A percentile compares a stretch with the other conserved stretches of the same genome.
Evolutionary conservation across 2,888 invertebrate genomes (phyloP).

Genomic region (Ernsta delagoae): DNA sequence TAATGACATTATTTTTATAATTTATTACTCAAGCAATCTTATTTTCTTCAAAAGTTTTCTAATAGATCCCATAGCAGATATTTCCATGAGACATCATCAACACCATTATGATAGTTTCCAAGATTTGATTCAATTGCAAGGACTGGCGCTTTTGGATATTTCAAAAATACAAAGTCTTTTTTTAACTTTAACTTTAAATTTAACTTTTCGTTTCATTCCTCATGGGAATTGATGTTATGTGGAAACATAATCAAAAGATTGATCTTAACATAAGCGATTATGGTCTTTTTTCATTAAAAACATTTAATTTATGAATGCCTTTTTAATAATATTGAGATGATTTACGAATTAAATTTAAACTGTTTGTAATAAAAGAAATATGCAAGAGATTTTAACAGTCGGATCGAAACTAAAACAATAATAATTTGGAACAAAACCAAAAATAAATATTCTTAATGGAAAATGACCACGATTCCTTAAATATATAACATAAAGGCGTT

Average conservation of each 20-base stretch:
- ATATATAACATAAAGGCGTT: slow-evolving; percentile 81
- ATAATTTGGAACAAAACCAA: slow-evolving; percentile 11
- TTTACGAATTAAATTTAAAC: not conserved
- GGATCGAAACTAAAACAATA: slow-evolving; percentile 14
- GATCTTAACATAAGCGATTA: slow-evolving; percentile 75
- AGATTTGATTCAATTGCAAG: slow-evolving; percentile 60
- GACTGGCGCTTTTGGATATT: slow-evolving; percentile 84
- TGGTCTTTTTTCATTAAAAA: slow-evolving; percentile 75
- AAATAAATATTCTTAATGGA: slow-evolving; percentile 54
- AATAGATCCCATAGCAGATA: not conserved
- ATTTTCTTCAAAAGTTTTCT: not conserved
- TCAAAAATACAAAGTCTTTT: slow-evolving; percentile 54
- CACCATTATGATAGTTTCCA: slow-evolving; percentile 40
- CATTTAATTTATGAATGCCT: slow-evolving; percentile 39
- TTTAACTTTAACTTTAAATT: slow-evolving; percentile 51
- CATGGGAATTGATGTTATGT: slow-evolving; percentile 77
- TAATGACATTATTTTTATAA: not conserved
- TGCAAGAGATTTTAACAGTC: not conserved
- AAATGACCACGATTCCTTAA: slow-evolving; percentile 71
- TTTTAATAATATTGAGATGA: not conserved
- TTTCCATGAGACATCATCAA: slow-evolving; percentile 13
- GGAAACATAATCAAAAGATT: slow-evolving; percentile 66
- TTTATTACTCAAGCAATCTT: not conserved
- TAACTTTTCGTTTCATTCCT: slow-evolving; percentile 84
- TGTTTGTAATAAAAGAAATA: not conserved